Evolutionary conservation across 2,888 invertebrate genomes (phyloP), one percentile per base, ranked within the genome.

Genomic region (Hypomecis atomaria): DNA sequence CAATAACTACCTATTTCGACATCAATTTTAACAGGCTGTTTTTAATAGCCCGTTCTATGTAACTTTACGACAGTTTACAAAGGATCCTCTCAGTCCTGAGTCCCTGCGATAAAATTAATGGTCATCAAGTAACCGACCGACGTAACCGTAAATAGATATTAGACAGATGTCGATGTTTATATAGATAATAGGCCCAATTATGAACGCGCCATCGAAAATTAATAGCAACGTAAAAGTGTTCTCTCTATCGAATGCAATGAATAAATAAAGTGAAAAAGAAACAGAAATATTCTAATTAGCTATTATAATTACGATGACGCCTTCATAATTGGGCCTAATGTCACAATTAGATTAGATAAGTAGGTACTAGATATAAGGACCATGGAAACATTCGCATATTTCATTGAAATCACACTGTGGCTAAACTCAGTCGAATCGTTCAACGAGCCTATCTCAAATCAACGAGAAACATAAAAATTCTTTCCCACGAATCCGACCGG

Each of bases 401-500:
- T 37, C 9, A 42, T 33, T 40, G 23, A 5, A 37, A 50, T 23
- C 40, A 52, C 33, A 23, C n/a, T 42, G 58, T 47, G 33, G 40
- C 23, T 11, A 33, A 52, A 42, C 40, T n/a, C 40, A 52, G 40
- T 52, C 40, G 10, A 40, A 52, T 42, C 40, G 33, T 40, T 53
- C 45, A 34, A 59, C 55, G 58, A 45, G 56, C 43, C 45, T 42
- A 59, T 49, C 42, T 66, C 11, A 42, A 53, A 63, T 62, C 50
- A 49, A 50, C 37, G 48, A 61, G 64, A 64, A 60, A 67, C 64
- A 72, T 70, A 72, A 70, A 70, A 69, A 72, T 72, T 70, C 69
- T 72, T 76, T 75, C 76, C 75, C 82, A 82, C 81, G 81, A 73
- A 75, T 73, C 66, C 60, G 73, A 71, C 74, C 62, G 66, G 74